A percentile compares a stretch with the other conserved stretches of the same genome.
Conservation (phyloP, 2,797 vertebrate species). For the Syngnathus rostellatus region DNA sequence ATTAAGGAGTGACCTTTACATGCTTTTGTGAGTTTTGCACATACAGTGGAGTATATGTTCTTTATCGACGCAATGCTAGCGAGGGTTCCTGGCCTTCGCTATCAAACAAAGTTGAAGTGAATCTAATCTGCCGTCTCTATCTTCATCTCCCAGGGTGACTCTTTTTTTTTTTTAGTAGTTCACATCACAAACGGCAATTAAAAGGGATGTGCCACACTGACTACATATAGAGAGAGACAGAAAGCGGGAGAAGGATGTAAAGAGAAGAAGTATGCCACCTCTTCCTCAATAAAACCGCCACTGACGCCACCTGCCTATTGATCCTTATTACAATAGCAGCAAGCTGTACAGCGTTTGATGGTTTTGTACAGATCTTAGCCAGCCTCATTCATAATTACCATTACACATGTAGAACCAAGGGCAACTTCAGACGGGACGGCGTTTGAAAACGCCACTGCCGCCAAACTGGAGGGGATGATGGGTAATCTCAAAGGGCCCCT, state of each 20-base stretch:
- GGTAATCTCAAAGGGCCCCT: slow-evolving; percentile 68
- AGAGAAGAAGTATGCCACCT: slow-evolving; percentile 49
- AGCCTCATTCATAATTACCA: slow-evolving; percentile 81
- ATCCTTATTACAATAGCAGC: slow-evolving; percentile 81
- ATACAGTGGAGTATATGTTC: background rate
- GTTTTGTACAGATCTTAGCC: slow-evolving; percentile 80
- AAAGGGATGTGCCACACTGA: slow-evolving; percentile 63
- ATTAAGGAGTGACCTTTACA: slow-evolving; percentile 16
- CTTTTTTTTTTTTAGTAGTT: slow-evolving; percentile 51
- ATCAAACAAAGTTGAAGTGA: background rate
- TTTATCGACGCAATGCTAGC: background rate
- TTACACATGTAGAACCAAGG: slow-evolving; percentile 83
- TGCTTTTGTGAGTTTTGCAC: slow-evolving; percentile 6
- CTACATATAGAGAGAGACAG: slow-evolving; percentile 45
- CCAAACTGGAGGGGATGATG: slow-evolving; percentile 66
- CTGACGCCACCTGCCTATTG: slow-evolving; percentile 73
- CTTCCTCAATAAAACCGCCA: slow-evolving; percentile 65
- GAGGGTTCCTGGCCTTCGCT: background rate
- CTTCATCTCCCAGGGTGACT: slow-evolving; percentile 49
- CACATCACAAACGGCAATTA: slow-evolving; percentile 72
- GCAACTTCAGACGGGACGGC: slow-evolving; percentile 76
- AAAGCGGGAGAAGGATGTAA: slow-evolving; percentile 36
- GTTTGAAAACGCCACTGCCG: slow-evolving; percentile 69
- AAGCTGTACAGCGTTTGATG: slow-evolving; percentile 78
- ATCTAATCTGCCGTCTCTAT: slow-evolving; percentile 20